A percentile compares a stretch with the other conserved stretches of the same genome.
These are phyloP conservation scores for Physeter macrocephalus DNA, from an alignment of 2,113 vertebrate genomes.

Conservation along the genomic window DNA sequence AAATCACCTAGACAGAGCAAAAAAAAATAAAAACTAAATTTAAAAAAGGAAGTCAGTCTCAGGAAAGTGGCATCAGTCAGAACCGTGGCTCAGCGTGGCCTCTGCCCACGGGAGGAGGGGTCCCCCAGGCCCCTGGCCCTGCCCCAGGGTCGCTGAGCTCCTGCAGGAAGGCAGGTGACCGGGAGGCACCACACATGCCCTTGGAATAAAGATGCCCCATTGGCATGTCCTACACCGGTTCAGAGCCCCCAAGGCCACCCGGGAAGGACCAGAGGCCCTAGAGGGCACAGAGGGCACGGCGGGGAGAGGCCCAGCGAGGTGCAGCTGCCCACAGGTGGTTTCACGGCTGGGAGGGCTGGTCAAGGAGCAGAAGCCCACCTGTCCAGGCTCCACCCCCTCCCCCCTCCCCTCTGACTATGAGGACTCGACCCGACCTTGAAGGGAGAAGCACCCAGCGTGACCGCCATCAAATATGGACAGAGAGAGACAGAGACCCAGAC, in stretches of 20 bases:
- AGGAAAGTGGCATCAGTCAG: background rate
- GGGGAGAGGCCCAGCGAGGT: background rate
- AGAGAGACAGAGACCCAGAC: too few species aligned
- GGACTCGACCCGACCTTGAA: rapidly evolving
- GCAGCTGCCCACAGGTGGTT: background rate
- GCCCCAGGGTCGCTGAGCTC: rapidly evolving
- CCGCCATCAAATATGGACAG: background rate
- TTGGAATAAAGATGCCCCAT: background rate
- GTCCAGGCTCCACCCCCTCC: too few species aligned
- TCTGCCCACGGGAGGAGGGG: background rate
- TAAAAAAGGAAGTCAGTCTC: background rate
- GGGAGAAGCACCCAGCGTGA: too few species aligned
- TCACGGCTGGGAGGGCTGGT: rapidly evolving
- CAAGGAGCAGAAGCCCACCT: too few species aligned
- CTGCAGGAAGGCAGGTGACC: background rate
- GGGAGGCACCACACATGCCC: rapidly evolving
- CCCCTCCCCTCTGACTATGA: rapidly evolving
- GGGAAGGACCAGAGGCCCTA: rapidly evolving
- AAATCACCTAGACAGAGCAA: background rate
- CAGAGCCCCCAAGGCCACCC: background rate
- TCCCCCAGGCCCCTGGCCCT: background rate
- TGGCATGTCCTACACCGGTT: background rate
- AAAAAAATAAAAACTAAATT: background rate
- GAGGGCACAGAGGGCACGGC: background rate
- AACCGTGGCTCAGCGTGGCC: background rate